These are phyloP conservation scores for Garra rufa DNA, from an alignment of 2,113 vertebrate genomes.

Conservation along the genomic window DNA sequence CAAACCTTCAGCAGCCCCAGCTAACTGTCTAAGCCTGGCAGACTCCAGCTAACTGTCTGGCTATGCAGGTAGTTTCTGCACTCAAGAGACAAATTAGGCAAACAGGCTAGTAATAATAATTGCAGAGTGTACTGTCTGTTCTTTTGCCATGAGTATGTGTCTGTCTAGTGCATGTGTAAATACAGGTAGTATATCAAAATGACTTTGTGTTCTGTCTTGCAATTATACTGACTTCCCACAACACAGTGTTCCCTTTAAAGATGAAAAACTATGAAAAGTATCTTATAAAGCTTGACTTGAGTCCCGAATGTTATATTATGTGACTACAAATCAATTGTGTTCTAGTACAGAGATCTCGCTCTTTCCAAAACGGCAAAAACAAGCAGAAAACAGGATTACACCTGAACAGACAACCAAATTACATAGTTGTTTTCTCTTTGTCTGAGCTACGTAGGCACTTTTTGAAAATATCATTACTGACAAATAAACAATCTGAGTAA, in stretches of 20 bases:
- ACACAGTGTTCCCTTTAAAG: slow-evolving; percentile 8
- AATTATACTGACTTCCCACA: background rate
- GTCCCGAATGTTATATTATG: background rate
- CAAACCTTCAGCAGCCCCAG: background rate
- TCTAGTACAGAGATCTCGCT: background rate
- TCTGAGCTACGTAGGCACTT: slow-evolving; percentile 3
- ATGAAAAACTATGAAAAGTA: background rate
- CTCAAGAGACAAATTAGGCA: slow-evolving; percentile 35
- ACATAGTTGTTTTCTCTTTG: background rate
- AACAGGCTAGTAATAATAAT: slow-evolving; percentile 34
- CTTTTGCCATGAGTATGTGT: background rate
- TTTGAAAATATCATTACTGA: background rate
- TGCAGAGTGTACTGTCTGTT: slow-evolving; percentile 17
- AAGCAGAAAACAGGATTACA: slow-evolving; percentile 28
- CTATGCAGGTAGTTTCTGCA: slow-evolving; percentile 28
- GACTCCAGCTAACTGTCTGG: slow-evolving; percentile 37
- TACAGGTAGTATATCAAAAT: background rate
- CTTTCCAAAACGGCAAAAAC: background rate
- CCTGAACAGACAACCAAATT: background rate
- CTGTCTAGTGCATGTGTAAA: background rate
- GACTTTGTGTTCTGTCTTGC: background rate
- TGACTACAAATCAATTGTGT: background rate
- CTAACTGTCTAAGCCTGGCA: slow-evolving; percentile 21
- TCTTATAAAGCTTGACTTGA: background rate
- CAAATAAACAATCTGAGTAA: slow-evolving; percentile 19